Conservation (phyloP, 2,113 vertebrate genomes). For the Riparia riparia region DNA sequence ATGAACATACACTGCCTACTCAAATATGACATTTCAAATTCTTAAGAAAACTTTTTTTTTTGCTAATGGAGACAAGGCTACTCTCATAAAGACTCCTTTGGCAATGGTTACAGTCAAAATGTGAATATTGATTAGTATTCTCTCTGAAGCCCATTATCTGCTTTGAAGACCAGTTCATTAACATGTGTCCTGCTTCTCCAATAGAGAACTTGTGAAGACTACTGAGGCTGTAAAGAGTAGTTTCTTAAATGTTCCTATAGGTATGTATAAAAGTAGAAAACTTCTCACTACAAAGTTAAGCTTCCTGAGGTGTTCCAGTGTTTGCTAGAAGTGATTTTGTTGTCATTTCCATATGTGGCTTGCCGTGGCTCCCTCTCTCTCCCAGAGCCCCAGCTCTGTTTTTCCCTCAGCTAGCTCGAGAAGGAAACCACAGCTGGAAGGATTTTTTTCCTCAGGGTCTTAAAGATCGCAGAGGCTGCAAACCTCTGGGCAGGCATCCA, state of each 20-base stretch:
- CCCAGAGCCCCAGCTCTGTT: too few species aligned
- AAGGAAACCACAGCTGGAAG: too few species aligned
- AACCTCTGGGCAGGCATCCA: too few species aligned
- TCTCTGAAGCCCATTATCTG: not conserved
- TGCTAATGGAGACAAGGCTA: not conserved
- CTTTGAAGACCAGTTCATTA: slow-evolving; percentile 7
- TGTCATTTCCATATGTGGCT: not conserved
- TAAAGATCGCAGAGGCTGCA: too few species aligned
- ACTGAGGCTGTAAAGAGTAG: not conserved
- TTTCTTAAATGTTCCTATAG: not conserved
- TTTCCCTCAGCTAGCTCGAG: too few species aligned
- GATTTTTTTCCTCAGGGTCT: too few species aligned
- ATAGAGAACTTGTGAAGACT: not conserved
- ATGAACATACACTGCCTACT: not conserved
- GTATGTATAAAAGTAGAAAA: not conserved
- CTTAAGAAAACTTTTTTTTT: not conserved
- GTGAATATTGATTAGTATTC: not conserved
- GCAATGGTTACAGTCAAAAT: not conserved
- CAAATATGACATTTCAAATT: not conserved
- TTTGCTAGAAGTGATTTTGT: not conserved
- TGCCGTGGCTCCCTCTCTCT: too few species aligned
- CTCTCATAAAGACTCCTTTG: not conserved
- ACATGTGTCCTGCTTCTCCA: not conserved
- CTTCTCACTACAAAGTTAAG: not conserved
- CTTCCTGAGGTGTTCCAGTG: not conserved